Conservation (phyloP, 2,797 vertebrate genomes). For the Trachurus trachurus region DNA sequence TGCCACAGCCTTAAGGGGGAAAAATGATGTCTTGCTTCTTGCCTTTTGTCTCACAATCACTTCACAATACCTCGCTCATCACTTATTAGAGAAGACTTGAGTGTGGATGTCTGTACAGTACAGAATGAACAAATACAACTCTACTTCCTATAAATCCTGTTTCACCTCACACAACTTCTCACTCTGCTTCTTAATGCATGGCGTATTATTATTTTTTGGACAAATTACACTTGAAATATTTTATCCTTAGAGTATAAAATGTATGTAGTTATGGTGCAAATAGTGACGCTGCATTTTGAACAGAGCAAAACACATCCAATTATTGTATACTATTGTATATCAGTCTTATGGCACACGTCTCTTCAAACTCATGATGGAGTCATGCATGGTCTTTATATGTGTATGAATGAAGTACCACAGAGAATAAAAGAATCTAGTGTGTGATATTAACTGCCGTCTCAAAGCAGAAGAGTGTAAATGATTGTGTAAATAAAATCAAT, state of each 20-base stretch:
- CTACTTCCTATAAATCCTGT: neutral
- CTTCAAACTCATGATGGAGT: slow-evolving; percentile 5
- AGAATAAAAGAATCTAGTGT: slow-evolving; percentile 1
- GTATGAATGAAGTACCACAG: slow-evolving; percentile 3
- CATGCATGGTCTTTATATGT: slow-evolving; percentile 37
- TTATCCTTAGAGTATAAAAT: neutral
- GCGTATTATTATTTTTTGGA: neutral
- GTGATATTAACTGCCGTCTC: slow-evolving; percentile 17
- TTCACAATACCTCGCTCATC: slow-evolving; percentile 40
- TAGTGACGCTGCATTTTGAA: slow-evolving; percentile 17
- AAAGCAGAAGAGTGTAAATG: slow-evolving; percentile 9
- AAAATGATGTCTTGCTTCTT: neutral
- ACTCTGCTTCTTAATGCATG: slow-evolving; percentile 4
- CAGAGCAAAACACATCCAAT: slow-evolving; percentile 18
- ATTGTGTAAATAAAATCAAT: slow-evolving; percentile 59
- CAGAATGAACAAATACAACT: slow-evolving; percentile 22
- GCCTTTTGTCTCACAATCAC: slow-evolving; percentile 14
- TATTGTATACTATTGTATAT: slow-evolving; percentile 22
- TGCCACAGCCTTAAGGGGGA: slow-evolving; percentile 49
- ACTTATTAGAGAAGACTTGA: slow-evolving; percentile 8
- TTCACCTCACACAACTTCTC: slow-evolving; percentile 14
- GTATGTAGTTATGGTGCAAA: slow-evolving; percentile 6
- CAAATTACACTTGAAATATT: slow-evolving; percentile 9
- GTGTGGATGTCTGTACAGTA: slow-evolving; percentile 1
- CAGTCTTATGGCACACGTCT: neutral